A percentile compares a stretch with the other conserved stretches of the same genome.
Conservation (phyloP, 1,140 invertebrate genomes). For the Bombus ignitus region DNA sequence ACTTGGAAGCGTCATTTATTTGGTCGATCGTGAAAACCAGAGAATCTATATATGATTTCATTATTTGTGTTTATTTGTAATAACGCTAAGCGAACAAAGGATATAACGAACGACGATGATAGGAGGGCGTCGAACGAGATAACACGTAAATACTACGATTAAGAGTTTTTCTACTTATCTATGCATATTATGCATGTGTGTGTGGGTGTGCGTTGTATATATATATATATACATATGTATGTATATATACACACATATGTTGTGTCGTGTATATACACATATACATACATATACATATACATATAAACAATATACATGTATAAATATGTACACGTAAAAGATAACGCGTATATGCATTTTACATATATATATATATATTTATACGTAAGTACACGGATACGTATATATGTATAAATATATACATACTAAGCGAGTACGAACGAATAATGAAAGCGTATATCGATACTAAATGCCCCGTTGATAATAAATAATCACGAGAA, state of each 20-base stretch:
- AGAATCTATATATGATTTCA: constrained; percentile 43
- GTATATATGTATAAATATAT: constrained; percentile 62
- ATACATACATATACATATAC: constrained; percentile 31
- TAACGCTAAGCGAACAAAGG: constrained; percentile 29
- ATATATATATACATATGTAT: constrained; percentile 50
- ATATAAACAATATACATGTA: constrained; percentile 40
- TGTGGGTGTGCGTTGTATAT: constrained; percentile 24
- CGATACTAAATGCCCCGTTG: constrained; percentile 68
- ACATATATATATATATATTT: constrained; percentile 48
- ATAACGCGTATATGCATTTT: constrained; percentile 49
- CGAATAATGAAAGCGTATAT: constrained; percentile 63
- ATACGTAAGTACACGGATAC: constrained; percentile 23
- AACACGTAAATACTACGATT: constrained; percentile 58
- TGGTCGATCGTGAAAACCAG: neutral
- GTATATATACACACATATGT: neutral
- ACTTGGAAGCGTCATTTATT: constrained; percentile 27
- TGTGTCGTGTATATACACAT: no score
- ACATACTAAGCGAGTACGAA: constrained; percentile 62
- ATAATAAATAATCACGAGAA: constrained; percentile 70
- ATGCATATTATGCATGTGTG: constrained; percentile 54
- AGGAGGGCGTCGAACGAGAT: constrained; percentile 29
- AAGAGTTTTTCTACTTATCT: constrained; percentile 79
- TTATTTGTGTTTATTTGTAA: constrained; percentile 48
- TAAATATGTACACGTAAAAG: constrained; percentile 56
- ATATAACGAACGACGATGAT: neutral